A percentile compares a stretch with the other conserved stretches of the same genome.
phyloP scores from a whole-genome alignment of 2,113 vertebrate genomes.

The Baryphthengus martii region DNA sequence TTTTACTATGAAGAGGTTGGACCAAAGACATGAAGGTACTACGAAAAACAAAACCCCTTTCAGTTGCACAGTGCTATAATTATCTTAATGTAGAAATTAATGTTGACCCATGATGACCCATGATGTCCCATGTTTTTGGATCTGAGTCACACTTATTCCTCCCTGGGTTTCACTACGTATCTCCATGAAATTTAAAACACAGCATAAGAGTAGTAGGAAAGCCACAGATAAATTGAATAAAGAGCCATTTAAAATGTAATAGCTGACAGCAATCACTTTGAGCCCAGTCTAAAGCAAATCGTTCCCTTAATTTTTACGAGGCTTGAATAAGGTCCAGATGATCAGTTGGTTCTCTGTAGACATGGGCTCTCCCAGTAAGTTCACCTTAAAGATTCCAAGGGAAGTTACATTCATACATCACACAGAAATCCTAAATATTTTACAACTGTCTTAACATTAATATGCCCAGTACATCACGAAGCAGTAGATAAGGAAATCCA shows the following conservation, averaged over 20 bases:
- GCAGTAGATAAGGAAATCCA: not conserved
- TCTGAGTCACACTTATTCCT: not conserved
- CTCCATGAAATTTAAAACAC: not conserved
- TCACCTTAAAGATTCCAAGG: not conserved
- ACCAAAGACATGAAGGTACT: not conserved
- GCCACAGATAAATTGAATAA: too few relatives aligned
- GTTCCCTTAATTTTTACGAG: not conserved
- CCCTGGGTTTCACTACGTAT: not conserved
- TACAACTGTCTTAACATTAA: not conserved
- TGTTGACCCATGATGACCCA: too few relatives aligned
- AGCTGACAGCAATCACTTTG: not conserved
- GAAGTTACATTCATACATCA: not conserved
- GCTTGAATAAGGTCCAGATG: not conserved
- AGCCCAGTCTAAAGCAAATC: not conserved
- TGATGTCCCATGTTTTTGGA: not conserved
- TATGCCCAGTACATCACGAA: not conserved
- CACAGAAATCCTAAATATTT: not conserved
- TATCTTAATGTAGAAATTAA: too few relatives aligned
- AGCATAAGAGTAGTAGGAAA: not conserved
- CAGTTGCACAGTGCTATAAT: not conserved
- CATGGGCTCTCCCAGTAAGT: not conserved
- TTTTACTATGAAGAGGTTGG: not conserved
- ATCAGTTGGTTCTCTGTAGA: not conserved
- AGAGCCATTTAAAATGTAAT: too few relatives aligned
- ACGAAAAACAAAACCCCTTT: not conserved